These are phyloP conservation scores for Crotalus horridus DNA, from an alignment of 2,113 vertebrate species.

Conservation along the genomic window DNA sequence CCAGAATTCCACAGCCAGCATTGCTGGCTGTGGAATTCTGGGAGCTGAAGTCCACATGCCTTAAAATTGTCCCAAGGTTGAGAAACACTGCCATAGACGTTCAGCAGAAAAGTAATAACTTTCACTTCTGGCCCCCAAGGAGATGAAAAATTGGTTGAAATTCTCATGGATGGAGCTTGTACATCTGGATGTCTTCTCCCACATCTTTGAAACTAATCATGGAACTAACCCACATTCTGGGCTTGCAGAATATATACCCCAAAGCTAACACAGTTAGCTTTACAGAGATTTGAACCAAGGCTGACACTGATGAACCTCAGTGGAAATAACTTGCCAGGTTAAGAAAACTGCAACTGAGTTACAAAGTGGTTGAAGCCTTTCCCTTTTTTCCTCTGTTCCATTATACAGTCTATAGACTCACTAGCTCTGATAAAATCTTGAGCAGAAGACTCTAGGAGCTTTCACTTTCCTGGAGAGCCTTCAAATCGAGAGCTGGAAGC, in stretches of 20 bases:
- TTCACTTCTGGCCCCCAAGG: background rate
- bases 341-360: background rate
- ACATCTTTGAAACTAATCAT: background rate
- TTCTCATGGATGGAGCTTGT: background rate
- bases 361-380: background rate
- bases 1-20: too few species aligned
- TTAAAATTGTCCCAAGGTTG: too few species aligned
- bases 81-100: too few species aligned
- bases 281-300: background rate
- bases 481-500: background rate
- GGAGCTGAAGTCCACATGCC: too few species aligned
- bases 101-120: background rate
- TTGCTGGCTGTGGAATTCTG: too few species aligned
- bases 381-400: background rate
- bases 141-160: background rate
- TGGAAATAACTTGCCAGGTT: background rate
- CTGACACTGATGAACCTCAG: background rate
- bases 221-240: background rate
- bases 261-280: background rate
- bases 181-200: background rate
- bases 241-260: background rate
- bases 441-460: background rate
- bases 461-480: background rate
- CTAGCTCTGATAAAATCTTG: background rate
- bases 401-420: background rate